Evolutionary conservation across 1,140 invertebrate genomes (phyloP).

Genomic region (Drosophila erecta): DNA sequence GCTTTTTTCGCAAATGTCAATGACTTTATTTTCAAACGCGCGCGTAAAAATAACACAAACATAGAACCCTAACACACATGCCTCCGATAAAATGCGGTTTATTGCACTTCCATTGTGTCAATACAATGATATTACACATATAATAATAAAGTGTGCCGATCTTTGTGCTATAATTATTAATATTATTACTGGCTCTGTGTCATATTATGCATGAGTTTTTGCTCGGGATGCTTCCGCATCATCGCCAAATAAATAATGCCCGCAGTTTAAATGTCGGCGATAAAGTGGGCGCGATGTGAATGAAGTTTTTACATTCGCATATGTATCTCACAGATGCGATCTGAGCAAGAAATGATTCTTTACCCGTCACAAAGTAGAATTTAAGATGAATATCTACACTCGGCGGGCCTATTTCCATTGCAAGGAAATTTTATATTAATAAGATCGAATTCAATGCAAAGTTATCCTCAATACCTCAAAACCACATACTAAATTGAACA

Average conservation of each 20-base stretch:
- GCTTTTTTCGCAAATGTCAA: slow-evolving; percentile 45
- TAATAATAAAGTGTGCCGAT: slow-evolving; percentile 48
- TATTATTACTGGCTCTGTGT: slow-evolving; percentile 34
- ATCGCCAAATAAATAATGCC: slow-evolving; percentile 34
- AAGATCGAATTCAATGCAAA: too few species aligned
- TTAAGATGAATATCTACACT: slow-evolving; percentile 1
- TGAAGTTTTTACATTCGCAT: slow-evolving; percentile 40
- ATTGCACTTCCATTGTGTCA: slow-evolving; percentile 52
- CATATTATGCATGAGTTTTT: slow-evolving; percentile 45
- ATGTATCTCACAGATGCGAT: slow-evolving; percentile 20
- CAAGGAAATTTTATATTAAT: too few species aligned
- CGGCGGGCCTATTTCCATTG: background rate
- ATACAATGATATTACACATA: slow-evolving; percentile 18
- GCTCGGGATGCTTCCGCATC: slow-evolving; percentile 44
- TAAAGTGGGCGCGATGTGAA: slow-evolving; percentile 46
- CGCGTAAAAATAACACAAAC: slow-evolving; percentile 43
- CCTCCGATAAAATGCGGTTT: slow-evolving; percentile 32
- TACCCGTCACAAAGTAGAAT: slow-evolving; percentile 17
- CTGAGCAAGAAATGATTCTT: slow-evolving; percentile 8
- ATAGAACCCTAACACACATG: slow-evolving; percentile 13
- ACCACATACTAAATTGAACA: too few species aligned
- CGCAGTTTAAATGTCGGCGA: slow-evolving; percentile 13
- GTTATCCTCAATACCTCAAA: too few species aligned
- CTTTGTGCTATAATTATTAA: slow-evolving; percentile 48
- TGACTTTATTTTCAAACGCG: slow-evolving; percentile 50